Evolutionary conservation across 2,797 vertebrate species (phyloP).

Genomic region (Moxostoma hubbsi): DNA sequence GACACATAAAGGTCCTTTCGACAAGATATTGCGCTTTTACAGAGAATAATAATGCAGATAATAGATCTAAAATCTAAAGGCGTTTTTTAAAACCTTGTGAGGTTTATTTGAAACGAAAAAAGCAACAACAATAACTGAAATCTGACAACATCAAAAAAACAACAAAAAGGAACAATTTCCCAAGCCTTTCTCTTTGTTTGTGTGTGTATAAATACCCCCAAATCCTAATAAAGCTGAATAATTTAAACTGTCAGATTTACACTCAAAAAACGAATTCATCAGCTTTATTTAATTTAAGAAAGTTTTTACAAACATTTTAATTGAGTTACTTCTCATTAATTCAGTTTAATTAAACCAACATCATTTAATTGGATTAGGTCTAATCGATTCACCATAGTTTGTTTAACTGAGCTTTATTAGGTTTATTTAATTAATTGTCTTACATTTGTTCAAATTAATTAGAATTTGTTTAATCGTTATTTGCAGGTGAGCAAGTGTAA

Average conservation of each 20-base stretch:
- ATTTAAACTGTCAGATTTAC: not conserved
- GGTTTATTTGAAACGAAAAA: conserved; percentile 1
- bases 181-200: not conserved
- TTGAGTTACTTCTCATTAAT: too few species aligned
- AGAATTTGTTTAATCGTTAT: too few species aligned
- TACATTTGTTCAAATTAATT: too few species aligned
- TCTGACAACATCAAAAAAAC: not conserved
- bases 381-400: too few species aligned
- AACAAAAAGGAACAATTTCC: not conserved
- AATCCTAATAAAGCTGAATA: not conserved
- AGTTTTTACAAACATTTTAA: too few species aligned
- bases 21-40: not conserved
- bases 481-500: too few species aligned
- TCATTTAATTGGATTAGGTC: too few species aligned
- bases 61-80: not conserved
- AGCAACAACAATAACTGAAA: not conserved
- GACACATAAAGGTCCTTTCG: not conserved
- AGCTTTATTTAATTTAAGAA: too few species aligned
- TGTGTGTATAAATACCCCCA: not conserved
- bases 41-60: not conserved
- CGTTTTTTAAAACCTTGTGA: not conserved
- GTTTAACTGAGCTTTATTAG: too few species aligned
- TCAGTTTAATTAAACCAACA: too few species aligned
- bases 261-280: too few species aligned
- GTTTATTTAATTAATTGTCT: too few species aligned